A percentile compares a stretch with the other conserved stretches of the same genome.
Conservation (phyloP, 2,113 vertebrate genomes). For the Carlito syrichta region DNA sequence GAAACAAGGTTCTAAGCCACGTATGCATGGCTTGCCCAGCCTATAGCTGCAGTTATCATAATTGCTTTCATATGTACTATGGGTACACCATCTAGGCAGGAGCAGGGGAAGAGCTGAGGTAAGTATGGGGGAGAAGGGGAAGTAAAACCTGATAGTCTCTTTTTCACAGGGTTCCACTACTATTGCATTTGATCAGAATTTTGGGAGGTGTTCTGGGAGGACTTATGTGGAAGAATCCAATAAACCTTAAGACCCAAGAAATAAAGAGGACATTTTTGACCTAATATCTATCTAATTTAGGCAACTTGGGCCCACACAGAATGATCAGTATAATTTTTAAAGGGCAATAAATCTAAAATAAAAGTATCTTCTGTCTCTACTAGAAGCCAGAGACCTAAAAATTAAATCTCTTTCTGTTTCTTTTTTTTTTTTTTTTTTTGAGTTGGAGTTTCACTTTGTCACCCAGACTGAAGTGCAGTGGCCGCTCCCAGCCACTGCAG, state of each 20-base stretch:
- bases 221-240: background rate
- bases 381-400: background rate
- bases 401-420: slow-evolving; percentile 18
- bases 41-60: slow-evolving; percentile 32
- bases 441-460: too few species aligned
- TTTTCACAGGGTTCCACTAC: background rate
- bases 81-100: background rate
- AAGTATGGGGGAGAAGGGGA: background rate
- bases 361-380: background rate
- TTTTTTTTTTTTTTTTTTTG: too few species aligned
- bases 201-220: background rate
- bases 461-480: too few species aligned
- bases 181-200: background rate
- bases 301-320: background rate
- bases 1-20: background rate
- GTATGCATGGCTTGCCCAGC: background rate
- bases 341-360: background rate
- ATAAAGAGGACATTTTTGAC: background rate
- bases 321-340: slow-evolving; percentile 3
- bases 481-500: too few species aligned
- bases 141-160: background rate
- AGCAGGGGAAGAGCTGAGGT: background rate
- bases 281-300: slow-evolving; percentile 14
- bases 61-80: slow-evolving; percentile 32
- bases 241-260: background rate